These are phyloP conservation scores for Perizoma affinitatum DNA, from an alignment of 2,888 invertebrate genomes.

Conservation along the genomic window DNA sequence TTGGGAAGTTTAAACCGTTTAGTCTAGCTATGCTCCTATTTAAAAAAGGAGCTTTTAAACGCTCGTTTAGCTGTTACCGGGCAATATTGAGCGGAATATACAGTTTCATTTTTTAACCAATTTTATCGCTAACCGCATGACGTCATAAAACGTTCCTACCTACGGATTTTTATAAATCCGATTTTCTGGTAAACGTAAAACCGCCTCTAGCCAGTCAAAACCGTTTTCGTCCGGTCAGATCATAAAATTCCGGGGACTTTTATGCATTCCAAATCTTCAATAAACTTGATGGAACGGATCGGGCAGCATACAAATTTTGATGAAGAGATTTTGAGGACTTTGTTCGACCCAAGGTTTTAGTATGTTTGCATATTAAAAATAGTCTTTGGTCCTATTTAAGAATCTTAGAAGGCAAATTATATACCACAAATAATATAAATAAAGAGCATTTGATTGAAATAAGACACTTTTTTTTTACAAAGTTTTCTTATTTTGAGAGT, in stretches of 20 bases:
- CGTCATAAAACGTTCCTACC: slow-evolving; percentile 17
- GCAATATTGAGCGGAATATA: too few species aligned
- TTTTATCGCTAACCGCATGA: slow-evolving; percentile 3
- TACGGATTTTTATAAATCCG: slow-evolving; percentile 16
- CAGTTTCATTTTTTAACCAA: background rate
- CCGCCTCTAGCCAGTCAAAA: slow-evolving; percentile 10
- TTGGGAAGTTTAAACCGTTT: too few species aligned
- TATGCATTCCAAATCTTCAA: slow-evolving; percentile 23
- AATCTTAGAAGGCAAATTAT: too few species aligned
- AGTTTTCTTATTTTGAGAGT: too few species aligned
- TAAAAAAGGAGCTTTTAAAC: too few species aligned
- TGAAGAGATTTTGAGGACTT: slow-evolving; percentile 6
- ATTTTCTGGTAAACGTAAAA: slow-evolving; percentile 15
- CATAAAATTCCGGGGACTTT: slow-evolving; percentile 20
- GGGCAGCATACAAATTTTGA: slow-evolving; percentile 3
- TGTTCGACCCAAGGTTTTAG: background rate
- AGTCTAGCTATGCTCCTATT: too few species aligned
- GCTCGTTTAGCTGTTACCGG: too few species aligned
- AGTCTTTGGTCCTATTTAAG: too few species aligned
- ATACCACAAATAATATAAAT: too few species aligned
- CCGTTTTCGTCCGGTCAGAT: slow-evolving; percentile 12
- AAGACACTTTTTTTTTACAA: too few species aligned
- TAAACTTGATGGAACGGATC: slow-evolving; percentile 26
- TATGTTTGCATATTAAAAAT: background rate
- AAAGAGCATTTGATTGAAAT: too few species aligned